Evolutionary conservation across 1,140 invertebrate genomes (phyloP).

Genomic region (Pseudomyrmex flavicornis): DNA sequence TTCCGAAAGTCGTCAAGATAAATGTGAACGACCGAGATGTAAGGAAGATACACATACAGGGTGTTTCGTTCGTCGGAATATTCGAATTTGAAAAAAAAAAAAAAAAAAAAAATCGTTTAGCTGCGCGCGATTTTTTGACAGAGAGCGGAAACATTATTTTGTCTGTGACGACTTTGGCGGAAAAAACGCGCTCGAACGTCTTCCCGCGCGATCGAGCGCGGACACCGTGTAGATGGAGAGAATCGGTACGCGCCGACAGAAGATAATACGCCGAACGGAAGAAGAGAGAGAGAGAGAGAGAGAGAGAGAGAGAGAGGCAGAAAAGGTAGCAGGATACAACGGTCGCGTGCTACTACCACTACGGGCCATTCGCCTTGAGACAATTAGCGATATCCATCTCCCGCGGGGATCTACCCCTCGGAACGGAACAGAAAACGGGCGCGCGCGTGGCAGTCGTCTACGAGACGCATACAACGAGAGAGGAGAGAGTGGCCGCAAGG

Average conservation of each 20-base stretch:
- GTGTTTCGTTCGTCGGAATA: background rate
- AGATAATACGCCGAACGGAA: background rate
- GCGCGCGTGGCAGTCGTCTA: constrained; percentile 65
- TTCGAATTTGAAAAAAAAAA: background rate
- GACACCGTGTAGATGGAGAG: background rate
- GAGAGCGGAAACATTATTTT: background rate
- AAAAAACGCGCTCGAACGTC: background rate
- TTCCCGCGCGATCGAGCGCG: background rate
- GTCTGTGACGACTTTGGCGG: background rate
- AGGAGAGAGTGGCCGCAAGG: constrained; percentile 65
- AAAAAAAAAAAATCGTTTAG: background rate
- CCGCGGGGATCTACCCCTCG: constrained; percentile 59
- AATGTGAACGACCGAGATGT: background rate
- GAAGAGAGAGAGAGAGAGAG: background rate
- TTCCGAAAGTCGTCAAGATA: constrained; percentile 23
- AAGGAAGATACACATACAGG: background rate
- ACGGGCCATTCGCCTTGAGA: constrained; percentile 62
- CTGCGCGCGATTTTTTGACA: background rate
- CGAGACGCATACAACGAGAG: constrained; percentile 51
- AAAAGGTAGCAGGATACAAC: constrained; percentile 61
- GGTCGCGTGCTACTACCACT: constrained; percentile 63
- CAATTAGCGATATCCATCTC: constrained; percentile 75
- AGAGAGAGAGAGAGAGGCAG: background rate
- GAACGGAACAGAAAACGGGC: constrained; percentile 20
- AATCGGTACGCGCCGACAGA: background rate